Percentiles rank a stretch among this genome's conserved stretches.
phyloP scores from a whole-genome alignment of 2,888 invertebrate genomes.

The Gastracanthus pulcherrimus region DNA sequence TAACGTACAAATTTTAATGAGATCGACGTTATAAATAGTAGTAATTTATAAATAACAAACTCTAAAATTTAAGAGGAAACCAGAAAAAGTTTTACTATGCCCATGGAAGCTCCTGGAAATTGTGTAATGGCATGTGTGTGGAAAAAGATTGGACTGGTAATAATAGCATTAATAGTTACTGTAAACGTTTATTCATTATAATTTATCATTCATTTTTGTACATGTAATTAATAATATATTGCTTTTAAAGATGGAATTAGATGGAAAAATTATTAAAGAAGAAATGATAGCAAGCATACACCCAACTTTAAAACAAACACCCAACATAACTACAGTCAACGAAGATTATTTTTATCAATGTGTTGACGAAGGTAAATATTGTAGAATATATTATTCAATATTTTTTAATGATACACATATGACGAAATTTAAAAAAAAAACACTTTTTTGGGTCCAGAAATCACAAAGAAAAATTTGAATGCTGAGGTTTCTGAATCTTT shows the following conservation, averaged over 20 bases:
- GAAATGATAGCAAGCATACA: slow-evolving; percentile 26
- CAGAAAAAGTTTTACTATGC: slow-evolving; percentile 36
- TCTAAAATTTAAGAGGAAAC: slow-evolving; percentile 18
- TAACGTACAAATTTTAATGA: neutral
- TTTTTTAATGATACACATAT: no score
- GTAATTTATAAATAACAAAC: neutral
- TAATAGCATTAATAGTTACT: neutral
- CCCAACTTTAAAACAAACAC: neutral
- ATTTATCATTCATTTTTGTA: neutral
- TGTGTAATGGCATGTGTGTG: slow-evolving; percentile 43
- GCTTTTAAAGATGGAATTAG: neutral
- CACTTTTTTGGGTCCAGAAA: no score
- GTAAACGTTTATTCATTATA: neutral
- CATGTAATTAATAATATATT: neutral
- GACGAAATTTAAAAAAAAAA: no score
- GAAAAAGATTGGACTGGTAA: slow-evolving; percentile 39
- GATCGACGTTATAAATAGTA: neutral
- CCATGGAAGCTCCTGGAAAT: slow-evolving; percentile 34
- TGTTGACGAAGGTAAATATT: slow-evolving; percentile 38
- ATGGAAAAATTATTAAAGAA: slow-evolving; percentile 40
- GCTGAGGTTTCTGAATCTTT: no score
- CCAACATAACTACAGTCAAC: neutral
- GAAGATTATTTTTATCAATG: slow-evolving; percentile 33
- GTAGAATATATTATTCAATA: no score
- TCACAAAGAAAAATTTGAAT: no score